Evolutionary conservation across 2,113 vertebrate genomes (phyloP), one percentile per base, ranked within the genome.

Genomic region (Mormyrus lacerda): DNA sequence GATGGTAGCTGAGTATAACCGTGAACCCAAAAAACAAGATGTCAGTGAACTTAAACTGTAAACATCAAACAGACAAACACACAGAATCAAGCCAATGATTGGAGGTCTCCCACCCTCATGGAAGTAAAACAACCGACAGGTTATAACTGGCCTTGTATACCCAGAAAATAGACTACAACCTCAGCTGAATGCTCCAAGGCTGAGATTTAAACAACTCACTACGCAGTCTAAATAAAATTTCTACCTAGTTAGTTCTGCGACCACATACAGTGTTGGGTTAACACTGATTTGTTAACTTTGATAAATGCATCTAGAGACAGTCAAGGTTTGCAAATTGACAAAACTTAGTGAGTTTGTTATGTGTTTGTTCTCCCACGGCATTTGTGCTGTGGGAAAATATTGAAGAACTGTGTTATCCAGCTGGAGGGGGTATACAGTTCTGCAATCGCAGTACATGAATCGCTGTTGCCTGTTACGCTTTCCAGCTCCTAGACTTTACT

Each of bases 401-500:
- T 82, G 55, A 88, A 88, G n/a, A 69, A 31, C 61, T 13, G 10
- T 69, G 61, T 13, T 69, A 69, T 42, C 15, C 35, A 39, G 31
- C 73, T 19, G 44, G 82, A 19, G 44, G 82, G 79, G 44, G 39
- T 9, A 10, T 35, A 58, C 53, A 61, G 42, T 84, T 89, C 88
- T 84, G 76, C 76, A 13, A 58, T 89, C 76, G 42, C 13, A 6
- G 76, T 89, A 87, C 87, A 55, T 88, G 89, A 85, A 91, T 87
- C 87, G 42, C 76, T 61, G 24, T 44, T 84, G 39, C 44, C 82
- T 92, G 86, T 89, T 90, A 89, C 53, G 84, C 58, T 89, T 69
- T 89, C 89, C 88, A n/a, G 53, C 24, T 53, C 88, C 85, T 27
- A 88, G 89, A 91, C 84, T 91, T 90, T 87, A 87, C 73, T 50